Evolutionary conservation across 2,888 invertebrate species (phyloP).

Genomic region (Microdon myrmicae): DNA sequence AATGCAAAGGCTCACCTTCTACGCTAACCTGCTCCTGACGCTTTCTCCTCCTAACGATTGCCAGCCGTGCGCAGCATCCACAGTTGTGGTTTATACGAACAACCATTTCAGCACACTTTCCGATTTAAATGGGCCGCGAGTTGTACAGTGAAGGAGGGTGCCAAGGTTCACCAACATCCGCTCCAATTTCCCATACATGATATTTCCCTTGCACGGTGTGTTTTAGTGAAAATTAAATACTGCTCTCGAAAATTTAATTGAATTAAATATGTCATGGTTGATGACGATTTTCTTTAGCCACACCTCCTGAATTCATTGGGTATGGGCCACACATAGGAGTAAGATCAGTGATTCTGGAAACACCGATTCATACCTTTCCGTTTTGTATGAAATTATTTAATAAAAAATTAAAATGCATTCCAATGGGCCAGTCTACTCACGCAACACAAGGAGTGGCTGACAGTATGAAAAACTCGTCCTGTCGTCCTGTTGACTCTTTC

Average conservation of each 20-base stretch:
- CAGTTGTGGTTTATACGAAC: slow-evolving; percentile 29
- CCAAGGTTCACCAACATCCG: neutral
- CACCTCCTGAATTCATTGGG: too few relatives aligned
- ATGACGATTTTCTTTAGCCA: too few relatives aligned
- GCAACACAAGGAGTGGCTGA: slow-evolving; percentile 4
- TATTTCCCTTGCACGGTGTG: neutral
- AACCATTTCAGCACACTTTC: slow-evolving; percentile 32
- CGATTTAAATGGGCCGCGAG: slow-evolving; percentile 32
- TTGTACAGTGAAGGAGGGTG: slow-evolving; percentile 19
- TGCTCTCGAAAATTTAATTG: slow-evolving; percentile 43
- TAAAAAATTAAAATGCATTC: too few relatives aligned
- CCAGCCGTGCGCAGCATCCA: too few relatives aligned
- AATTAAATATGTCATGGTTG: slow-evolving; percentile 45
- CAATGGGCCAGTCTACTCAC: neutral
- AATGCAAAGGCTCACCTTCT: too few relatives aligned
- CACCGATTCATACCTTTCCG: too few relatives aligned
- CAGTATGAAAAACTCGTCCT: slow-evolving; percentile 24
- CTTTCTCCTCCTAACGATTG: too few relatives aligned
- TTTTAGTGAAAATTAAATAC: slow-evolving; percentile 34
- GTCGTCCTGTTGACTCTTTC: slow-evolving; percentile 33
- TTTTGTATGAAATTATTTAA: too few relatives aligned
- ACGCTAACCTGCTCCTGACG: too few relatives aligned
- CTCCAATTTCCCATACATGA: slow-evolving; percentile 1
- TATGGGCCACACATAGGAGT: too few relatives aligned
- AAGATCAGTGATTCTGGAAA: too few relatives aligned